Evolutionary conservation across 2,113 vertebrate genomes (phyloP).

Genomic region (Poicephalus gulielmi): DNA sequence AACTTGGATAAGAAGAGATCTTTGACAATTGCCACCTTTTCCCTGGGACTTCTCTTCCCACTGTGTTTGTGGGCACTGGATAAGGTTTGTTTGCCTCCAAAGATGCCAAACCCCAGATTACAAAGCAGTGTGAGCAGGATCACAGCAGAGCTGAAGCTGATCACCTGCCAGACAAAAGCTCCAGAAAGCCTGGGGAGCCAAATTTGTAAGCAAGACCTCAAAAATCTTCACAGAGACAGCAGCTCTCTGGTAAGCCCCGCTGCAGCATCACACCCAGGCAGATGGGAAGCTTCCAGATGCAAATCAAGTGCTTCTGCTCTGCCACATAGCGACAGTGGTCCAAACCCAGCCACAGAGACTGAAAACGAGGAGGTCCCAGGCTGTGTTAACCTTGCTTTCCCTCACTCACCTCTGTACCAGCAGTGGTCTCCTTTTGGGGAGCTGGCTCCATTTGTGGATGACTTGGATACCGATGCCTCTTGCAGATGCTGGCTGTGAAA

Average conservation of each 20-base stretch:
- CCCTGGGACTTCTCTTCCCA: background rate
- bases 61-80: background rate
- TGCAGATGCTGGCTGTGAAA: slow-evolving; percentile 90
- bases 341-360: background rate
- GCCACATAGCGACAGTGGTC: background rate
- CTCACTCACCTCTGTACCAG: slow-evolving; percentile 92
- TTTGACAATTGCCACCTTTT: background rate
- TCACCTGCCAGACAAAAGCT: background rate
- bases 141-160: background rate
- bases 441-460: slow-evolving; percentile 97
- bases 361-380: background rate
- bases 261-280: background rate
- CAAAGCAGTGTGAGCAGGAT: background rate
- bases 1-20: background rate
- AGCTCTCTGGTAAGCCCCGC: background rate
- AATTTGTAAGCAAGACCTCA: background rate
- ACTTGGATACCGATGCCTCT: slow-evolving; percentile 97
- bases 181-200: background rate
- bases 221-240: background rate
- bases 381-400: background rate
- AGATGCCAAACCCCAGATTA: background rate
- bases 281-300: background rate
- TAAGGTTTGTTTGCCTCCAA: background rate
- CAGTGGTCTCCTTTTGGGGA: slow-evolving; percentile 90
- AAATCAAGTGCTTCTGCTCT: background rate